Evolutionary conservation across 1,140 invertebrate species (phyloP).

Genomic region (Rhyacophila brunnea): DNA sequence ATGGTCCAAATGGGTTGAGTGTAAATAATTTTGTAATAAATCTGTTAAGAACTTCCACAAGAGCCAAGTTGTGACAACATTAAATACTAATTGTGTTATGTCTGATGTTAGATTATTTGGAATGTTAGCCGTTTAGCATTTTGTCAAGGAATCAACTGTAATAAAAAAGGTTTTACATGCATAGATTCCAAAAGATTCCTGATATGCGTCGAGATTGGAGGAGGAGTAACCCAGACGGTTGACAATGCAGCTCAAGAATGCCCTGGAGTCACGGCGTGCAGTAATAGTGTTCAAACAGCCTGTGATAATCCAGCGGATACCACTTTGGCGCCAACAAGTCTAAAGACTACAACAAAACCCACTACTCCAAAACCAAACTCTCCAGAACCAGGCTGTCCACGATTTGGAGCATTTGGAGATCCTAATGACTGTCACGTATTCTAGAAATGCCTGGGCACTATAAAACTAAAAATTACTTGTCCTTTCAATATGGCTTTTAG

Average conservation of each 20-base stretch:
- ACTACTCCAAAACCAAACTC: slow-evolving; percentile 1
- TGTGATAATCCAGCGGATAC: not conserved
- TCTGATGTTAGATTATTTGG: too few species aligned
- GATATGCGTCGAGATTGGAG: slow-evolving; percentile 51
- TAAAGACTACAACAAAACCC: not conserved
- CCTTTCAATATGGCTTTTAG: not conserved
- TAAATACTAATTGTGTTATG: too few species aligned
- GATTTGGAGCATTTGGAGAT: not conserved
- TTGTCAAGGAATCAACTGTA: slow-evolving; percentile 38
- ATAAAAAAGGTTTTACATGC: slow-evolving; percentile 48
- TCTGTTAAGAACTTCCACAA: too few species aligned
- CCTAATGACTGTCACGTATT: not conserved
- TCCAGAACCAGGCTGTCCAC: not conserved
- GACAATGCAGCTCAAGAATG: slow-evolving; percentile 43
- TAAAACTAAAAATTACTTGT: not conserved
- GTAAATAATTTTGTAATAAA: too few species aligned
- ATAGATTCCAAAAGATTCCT: slow-evolving; percentile 49
- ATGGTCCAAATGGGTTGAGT: too few species aligned
- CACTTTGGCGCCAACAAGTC: not conserved
- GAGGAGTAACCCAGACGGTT: slow-evolving; percentile 42
- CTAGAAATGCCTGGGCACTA: not conserved
- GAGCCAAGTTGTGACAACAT: too few species aligned
- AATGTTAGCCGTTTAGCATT: too few species aligned
- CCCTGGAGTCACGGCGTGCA: slow-evolving; percentile 41
- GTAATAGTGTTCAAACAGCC: not conserved